Conservation (phyloP, 2,113 vertebrate genomes). For the Aythya baeri region DNA sequence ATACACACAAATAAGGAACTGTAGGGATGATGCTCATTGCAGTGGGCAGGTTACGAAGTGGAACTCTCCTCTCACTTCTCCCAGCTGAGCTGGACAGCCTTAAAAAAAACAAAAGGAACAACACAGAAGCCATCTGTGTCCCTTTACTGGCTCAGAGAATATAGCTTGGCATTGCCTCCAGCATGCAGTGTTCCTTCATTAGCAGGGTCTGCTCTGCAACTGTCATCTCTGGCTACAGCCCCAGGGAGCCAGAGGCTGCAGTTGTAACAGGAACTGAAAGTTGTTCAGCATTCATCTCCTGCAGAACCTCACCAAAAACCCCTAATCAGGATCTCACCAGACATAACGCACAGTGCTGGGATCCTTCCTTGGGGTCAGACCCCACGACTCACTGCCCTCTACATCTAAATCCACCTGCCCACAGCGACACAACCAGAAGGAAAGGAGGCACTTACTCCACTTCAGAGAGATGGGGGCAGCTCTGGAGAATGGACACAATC, state of each 20-base stretch:
- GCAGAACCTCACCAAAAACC: neutral
- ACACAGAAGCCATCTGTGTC: neutral
- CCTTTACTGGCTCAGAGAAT: neutral
- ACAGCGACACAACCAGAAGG: neutral
- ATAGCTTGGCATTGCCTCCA: neutral
- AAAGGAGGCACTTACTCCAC: conserved; percentile 74
- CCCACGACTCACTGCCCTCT: neutral
- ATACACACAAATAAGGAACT: neutral
- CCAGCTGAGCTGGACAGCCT: neutral
- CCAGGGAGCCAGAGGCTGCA: neutral
- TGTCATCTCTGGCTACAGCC: neutral
- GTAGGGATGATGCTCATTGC: neutral
- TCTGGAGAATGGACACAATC: conserved; percentile 59
- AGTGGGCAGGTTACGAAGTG: neutral
- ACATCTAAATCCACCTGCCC: rapidly evolving
- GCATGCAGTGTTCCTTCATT: rapidly evolving
- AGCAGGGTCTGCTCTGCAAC: neutral
- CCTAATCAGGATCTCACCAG: neutral
- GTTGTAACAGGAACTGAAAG: neutral
- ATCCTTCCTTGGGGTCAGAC: neutral
- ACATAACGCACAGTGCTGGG: neutral
- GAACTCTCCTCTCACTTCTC: neutral
- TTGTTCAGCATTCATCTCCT: neutral
- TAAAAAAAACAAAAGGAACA: neutral
- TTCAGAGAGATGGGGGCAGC: conserved; percentile 56